Percentiles rank a stretch among this genome's conserved stretches.
Evolutionary conservation across 1,140 invertebrate genomes (phyloP).

Genomic region (Drosophila athabasca): DNA sequence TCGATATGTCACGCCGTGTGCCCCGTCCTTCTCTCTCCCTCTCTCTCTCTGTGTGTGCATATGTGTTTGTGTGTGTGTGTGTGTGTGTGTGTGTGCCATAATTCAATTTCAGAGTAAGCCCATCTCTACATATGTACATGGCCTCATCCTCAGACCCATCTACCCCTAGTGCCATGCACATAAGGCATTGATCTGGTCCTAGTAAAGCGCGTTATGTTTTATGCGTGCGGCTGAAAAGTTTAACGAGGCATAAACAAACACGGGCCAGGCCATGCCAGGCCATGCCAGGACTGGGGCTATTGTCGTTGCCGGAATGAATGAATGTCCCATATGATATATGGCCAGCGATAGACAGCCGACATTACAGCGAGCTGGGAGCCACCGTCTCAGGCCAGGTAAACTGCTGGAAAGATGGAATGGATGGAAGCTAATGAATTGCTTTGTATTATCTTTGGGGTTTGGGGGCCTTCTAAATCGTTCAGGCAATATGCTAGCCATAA

Average conservation of each 20-base stretch:
- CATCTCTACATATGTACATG: conserved; percentile 27
- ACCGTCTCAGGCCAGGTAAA: no score
- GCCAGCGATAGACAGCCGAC: conserved; percentile 13
- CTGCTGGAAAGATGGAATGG: no score
- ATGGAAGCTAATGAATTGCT: no score
- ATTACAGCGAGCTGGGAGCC: background rate
- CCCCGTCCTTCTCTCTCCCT: background rate
- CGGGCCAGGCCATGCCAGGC: conserved; percentile 32
- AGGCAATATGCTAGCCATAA: no score
- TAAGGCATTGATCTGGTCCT: conserved; percentile 68
- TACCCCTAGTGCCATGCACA: conserved; percentile 22
- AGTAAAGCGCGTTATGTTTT: conserved; percentile 64
- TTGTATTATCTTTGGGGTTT: no score
- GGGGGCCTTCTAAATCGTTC: no score
- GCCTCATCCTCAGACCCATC: conserved; percentile 4
- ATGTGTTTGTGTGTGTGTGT: conserved; percentile 20
- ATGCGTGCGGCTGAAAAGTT: conserved; percentile 73
- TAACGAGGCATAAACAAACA: conserved; percentile 79
- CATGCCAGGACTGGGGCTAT: conserved; percentile 51
- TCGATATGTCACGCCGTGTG: conserved; percentile 68
- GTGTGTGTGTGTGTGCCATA: conserved; percentile 54
- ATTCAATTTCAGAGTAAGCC: conserved; percentile 71
- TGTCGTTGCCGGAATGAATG: conserved; percentile 63
- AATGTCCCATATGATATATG: conserved; percentile 48
- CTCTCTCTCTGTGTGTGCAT: conserved; percentile 8